Percentiles rank a stretch among this genome's conserved stretches.
These are phyloP conservation scores for Apomyelois bistriatella DNA, from an alignment of 2,888 invertebrate species.

Conservation along the genomic window DNA sequence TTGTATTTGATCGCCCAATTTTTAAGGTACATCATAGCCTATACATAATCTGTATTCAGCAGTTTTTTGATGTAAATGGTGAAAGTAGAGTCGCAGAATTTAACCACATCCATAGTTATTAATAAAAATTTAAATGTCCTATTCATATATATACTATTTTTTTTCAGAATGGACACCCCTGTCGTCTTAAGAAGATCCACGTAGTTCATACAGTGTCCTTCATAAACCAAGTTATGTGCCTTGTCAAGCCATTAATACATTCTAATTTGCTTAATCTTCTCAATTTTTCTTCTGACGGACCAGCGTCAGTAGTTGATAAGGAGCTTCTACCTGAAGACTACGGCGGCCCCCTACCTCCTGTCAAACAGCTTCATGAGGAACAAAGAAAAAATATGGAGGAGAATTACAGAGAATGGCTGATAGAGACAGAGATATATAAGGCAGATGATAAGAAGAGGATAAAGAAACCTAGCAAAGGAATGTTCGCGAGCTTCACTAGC, in stretches of 20 bases:
- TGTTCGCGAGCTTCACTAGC: constrained; percentile 73
- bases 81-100: too few species aligned
- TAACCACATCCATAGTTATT: too few species aligned
- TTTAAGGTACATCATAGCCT: too few species aligned
- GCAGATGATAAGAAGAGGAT: constrained; percentile 72
- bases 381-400: constrained; percentile 78
- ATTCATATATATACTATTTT: too few species aligned
- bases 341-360: constrained; percentile 78
- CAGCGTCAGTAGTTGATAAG: constrained; percentile 65
- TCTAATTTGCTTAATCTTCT: constrained; percentile 81
- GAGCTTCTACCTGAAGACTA: constrained; percentile 78
- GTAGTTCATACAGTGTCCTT: constrained; percentile 83
- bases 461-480: constrained; percentile 69
- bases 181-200: constrained; percentile 82
- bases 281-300: constrained; percentile 78
- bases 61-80: too few species aligned
- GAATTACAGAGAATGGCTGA: constrained; percentile 82
- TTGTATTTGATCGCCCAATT: too few species aligned
- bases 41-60: too few species aligned
- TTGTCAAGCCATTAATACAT: constrained; percentile 82
- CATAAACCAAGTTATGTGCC: constrained; percentile 84
- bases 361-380: constrained; percentile 77
- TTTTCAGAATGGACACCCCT: constrained; percentile 83
- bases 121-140: too few species aligned
- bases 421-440: constrained; percentile 79